Evolutionary conservation across 2,888 invertebrate genomes (phyloP).

Genomic region (Eugnorisma glareosa): DNA sequence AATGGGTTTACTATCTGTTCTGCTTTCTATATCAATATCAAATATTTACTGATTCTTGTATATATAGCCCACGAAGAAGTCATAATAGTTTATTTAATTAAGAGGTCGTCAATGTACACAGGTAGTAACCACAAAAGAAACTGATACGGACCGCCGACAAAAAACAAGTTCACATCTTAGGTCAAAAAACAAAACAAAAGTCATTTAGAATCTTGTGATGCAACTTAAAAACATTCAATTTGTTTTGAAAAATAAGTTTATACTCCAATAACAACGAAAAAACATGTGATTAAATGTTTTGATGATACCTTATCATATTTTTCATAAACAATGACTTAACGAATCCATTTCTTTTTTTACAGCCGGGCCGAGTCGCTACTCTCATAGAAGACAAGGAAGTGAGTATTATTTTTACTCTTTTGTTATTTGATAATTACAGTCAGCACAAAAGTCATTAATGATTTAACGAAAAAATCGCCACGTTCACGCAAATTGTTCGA

Average conservation of each 20-base stretch:
- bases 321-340: constrained; percentile 47
- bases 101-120: neutral
- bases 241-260: constrained; percentile 27
- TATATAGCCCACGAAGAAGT: too few relatives aligned
- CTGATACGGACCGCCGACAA: neutral
- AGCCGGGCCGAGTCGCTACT: constrained; percentile 98
- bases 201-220: constrained; percentile 1
- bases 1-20: neutral
- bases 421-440: constrained; percentile 12
- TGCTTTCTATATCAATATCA: neutral
- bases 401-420: constrained; percentile 76
- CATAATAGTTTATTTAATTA: neutral
- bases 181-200: constrained; percentile 25
- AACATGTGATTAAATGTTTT: constrained; percentile 36
- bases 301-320: constrained; percentile 16
- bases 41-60: neutral
- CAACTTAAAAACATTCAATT: constrained; percentile 6
- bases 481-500: neutral
- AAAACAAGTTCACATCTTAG: constrained; percentile 6
- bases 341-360: constrained; percentile 83
- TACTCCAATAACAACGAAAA: constrained; percentile 15
- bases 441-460: neutral
- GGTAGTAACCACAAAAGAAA: constrained; percentile 8
- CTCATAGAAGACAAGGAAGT: constrained; percentile 95
- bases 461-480: neutral